A percentile compares a stretch with the other conserved stretches of the same genome.
phyloP scores from a whole-genome alignment of 2,888 invertebrate species.

The Eupsilia transversa region DNA sequence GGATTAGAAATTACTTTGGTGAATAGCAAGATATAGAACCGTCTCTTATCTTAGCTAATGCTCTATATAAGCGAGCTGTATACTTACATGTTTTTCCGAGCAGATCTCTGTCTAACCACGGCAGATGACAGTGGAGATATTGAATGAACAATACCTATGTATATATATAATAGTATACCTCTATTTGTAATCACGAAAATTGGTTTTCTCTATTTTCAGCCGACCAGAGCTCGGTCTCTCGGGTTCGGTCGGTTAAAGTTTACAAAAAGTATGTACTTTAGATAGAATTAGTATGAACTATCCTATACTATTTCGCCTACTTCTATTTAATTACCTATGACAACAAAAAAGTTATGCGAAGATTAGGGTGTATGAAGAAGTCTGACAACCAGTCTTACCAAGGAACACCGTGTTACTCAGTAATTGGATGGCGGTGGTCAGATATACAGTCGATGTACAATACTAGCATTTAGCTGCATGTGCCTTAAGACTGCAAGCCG shows the following conservation, averaged over 20 bases:
- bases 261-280: too few relatives aligned
- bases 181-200: too few relatives aligned
- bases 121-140: background rate
- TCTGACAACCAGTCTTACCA: background rate
- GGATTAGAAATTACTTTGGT: constrained; percentile 14
- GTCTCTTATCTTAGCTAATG: background rate
- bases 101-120: background rate
- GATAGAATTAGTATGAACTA: too few relatives aligned
- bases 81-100: background rate
- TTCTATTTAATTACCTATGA: background rate
- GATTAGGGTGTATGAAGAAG: too few relatives aligned
- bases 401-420: background rate
- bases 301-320: too few relatives aligned
- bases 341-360: background rate
- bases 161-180: too few relatives aligned
- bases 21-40: background rate
- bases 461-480: too few relatives aligned
- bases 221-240: too few relatives aligned
- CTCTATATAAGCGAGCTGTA: background rate
- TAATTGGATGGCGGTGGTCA: background rate
- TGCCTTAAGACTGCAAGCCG: too few relatives aligned
- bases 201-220: too few relatives aligned
- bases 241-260: too few relatives aligned
- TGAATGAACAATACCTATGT: too few relatives aligned
- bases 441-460: background rate